A percentile compares a stretch with the other conserved stretches of the same genome.
Conservation (phyloP, 2,113 vertebrate species). For the Stigmatopora nigra region DNA sequence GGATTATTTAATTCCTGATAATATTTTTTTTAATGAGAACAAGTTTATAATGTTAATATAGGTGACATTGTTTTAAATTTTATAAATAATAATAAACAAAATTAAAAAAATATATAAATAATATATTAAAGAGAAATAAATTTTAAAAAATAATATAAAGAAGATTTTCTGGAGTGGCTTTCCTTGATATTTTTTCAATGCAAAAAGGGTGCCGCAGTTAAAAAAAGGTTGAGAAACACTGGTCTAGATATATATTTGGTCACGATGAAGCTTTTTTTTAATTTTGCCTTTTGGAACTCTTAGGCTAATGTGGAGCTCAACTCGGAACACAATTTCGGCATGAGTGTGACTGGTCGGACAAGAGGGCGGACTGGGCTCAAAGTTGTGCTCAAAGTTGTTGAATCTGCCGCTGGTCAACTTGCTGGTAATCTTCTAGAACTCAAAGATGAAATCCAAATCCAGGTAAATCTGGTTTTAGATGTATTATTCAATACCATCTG, state of each 20-base stretch:
- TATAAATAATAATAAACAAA: too few species aligned
- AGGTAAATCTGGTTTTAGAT: conserved; percentile 64
- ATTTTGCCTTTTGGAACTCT: conserved; percentile 30
- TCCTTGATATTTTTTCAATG: too few species aligned
- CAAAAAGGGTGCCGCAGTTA: too few species aligned
- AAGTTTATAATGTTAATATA: too few species aligned
- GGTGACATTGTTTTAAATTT: too few species aligned
- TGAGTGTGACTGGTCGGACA: conserved; percentile 76
- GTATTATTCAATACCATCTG: neutral
- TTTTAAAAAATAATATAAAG: too few species aligned
- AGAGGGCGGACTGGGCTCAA: conserved; percentile 84
- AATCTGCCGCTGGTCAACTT: conserved; percentile 75
- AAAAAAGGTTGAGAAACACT: too few species aligned
- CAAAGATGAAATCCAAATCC: conserved; percentile 87
- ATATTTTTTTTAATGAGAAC: too few species aligned
- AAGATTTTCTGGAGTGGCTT: too few species aligned
- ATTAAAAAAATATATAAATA: too few species aligned
- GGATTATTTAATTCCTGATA: too few species aligned
- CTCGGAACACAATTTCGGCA: conserved; percentile 81
- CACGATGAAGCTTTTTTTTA: conserved; percentile 36
- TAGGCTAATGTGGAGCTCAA: conserved; percentile 81
- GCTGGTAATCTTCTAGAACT: conserved; percentile 71
- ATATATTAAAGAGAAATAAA: too few species aligned
- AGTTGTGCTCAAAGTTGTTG: conserved; percentile 74
- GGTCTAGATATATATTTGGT: neutral